These are phyloP conservation scores for Rhamnusium bicolor DNA, from an alignment of 2,888 invertebrate species.

Conservation along the genomic window DNA sequence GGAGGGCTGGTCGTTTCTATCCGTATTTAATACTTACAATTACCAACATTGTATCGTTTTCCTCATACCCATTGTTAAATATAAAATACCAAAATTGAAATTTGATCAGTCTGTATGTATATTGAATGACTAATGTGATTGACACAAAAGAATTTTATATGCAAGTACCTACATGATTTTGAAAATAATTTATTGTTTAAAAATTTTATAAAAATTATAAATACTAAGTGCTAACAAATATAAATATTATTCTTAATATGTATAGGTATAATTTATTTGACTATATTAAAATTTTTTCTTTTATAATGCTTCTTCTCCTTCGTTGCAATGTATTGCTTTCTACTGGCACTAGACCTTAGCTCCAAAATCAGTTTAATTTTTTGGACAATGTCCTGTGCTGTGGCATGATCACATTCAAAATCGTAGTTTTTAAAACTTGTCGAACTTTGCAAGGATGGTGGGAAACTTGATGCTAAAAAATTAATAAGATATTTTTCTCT, in stretches of 20 bases:
- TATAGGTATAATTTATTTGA: conserved; percentile 33
- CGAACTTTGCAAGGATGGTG: conserved; percentile 68
- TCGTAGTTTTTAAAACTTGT: conserved; percentile 88
- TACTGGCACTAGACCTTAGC: conserved; percentile 83
- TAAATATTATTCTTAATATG: conserved; percentile 13
- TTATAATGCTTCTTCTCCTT: conserved; percentile 80
- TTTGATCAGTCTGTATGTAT: too few relatives aligned
- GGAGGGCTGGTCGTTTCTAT: too few relatives aligned
- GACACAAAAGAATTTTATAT: too few relatives aligned
- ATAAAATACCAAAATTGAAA: too few relatives aligned
- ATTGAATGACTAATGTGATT: too few relatives aligned
- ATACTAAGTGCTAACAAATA: background rate
- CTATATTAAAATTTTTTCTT: conserved; percentile 66
- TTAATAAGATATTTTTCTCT: background rate
- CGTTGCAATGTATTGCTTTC: conserved; percentile 86
- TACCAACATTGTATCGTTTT: too few relatives aligned
- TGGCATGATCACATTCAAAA: conserved; percentile 86
- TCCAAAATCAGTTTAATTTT: conserved; percentile 92
- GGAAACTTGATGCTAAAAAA: conserved; percentile 57
- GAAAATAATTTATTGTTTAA: background rate
- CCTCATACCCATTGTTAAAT: too few relatives aligned
- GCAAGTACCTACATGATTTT: background rate
- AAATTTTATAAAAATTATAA: conserved; percentile 7
- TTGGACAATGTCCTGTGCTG: conserved; percentile 87
- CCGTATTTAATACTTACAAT: too few relatives aligned